Conservation (phyloP, 2,113 vertebrate species). For the Callochromis pleurospilus region DNA sequence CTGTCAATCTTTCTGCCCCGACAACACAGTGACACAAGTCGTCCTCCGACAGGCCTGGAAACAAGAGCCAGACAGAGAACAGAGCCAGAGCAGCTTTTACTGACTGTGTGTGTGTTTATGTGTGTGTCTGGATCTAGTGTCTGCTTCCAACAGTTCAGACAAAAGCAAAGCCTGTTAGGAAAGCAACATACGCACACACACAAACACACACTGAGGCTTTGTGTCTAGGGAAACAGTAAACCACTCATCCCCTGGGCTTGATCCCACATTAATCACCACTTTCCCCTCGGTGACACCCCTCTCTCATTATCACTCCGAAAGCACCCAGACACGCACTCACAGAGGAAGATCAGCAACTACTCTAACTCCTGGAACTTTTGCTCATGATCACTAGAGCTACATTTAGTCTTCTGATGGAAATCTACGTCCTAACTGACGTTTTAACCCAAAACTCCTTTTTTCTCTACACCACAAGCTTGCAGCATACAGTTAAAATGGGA, state of each 20-base stretch:
- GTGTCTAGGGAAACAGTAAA: slow-evolving; percentile 53
- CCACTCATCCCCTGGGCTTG: slow-evolving; percentile 36
- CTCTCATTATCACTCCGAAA: neutral
- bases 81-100: slow-evolving; percentile 15
- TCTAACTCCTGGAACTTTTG: neutral
- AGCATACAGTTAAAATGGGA: neutral
- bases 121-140: neutral
- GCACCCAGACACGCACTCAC: neutral
- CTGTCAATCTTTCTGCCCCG: neutral
- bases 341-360: neutral
- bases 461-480: neutral
- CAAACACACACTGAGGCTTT: slow-evolving; percentile 20
- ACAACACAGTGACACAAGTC: neutral
- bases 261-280: slow-evolving; percentile 45
- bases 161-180: slow-evolving; percentile 25
- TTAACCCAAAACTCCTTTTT: neutral
- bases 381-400: neutral
- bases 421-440: neutral
- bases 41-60: neutral
- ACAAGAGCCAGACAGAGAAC: slow-evolving; percentile 23
- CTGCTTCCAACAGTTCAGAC: neutral
- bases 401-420: neutral
- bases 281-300: slow-evolving; percentile 21
- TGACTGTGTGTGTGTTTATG: neutral
- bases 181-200: neutral